A percentile compares a stretch with the other conserved stretches of the same genome.
Evolutionary conservation across 2,797 vertebrate species (phyloP).

Genomic region (Varecia variegata): DNA sequence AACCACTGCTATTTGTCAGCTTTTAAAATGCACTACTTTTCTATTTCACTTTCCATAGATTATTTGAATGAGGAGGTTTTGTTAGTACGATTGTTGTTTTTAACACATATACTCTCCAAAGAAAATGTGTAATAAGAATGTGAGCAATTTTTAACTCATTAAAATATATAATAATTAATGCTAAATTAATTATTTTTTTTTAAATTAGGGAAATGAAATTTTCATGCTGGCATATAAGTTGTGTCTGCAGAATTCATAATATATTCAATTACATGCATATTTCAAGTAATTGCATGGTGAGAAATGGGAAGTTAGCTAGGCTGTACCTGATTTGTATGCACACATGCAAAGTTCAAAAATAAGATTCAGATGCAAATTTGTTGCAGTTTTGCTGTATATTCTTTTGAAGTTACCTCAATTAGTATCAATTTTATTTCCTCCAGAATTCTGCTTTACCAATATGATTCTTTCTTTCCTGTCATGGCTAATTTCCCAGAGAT

Average conservation of each 20-base stretch:
- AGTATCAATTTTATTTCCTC: constrained; percentile 38
- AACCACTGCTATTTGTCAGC: background rate
- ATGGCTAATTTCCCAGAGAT: constrained; percentile 48
- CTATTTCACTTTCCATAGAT: background rate
- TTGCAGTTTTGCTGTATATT: background rate
- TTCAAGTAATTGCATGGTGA: constrained; percentile 54
- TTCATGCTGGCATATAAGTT: background rate
- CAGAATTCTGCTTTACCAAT: constrained; percentile 17
- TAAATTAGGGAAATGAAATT: background rate
- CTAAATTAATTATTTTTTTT: constrained; percentile 41
- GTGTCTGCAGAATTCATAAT: constrained; percentile 47
- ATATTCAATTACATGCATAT: constrained; percentile 43
- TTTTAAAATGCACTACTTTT: background rate
- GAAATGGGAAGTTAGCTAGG: constrained; percentile 1
- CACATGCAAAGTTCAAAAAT: constrained; percentile 34
- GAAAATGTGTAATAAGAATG: background rate
- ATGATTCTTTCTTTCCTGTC: background rate
- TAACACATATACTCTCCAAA: background rate
- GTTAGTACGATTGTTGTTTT: background rate
- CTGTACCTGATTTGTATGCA: constrained; percentile 27
- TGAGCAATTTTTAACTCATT: background rate
- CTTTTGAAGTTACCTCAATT: constrained; percentile 55
- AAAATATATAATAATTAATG: background rate
- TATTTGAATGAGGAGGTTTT: background rate
- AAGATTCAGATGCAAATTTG: constrained; percentile 51